Conservation (phyloP, 1,140 invertebrate genomes). For the Trichoplusia ni region DNA sequence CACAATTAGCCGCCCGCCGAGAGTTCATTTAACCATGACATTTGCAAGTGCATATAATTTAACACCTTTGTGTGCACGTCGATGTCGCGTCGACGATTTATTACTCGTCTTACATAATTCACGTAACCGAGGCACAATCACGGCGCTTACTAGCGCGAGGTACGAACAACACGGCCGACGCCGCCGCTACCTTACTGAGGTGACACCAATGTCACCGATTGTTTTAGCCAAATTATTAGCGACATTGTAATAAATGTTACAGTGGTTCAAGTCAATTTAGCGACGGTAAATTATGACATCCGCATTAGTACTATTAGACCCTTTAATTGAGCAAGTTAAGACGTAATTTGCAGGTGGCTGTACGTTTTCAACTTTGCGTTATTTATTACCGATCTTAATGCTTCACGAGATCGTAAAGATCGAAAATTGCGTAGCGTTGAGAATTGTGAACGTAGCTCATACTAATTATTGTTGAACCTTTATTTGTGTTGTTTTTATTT, state of each 20-base stretch:
- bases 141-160: neutral
- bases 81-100: neutral
- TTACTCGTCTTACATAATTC: conserved; percentile 16
- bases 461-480: too few relatives aligned
- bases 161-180: neutral
- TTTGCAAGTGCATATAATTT: conserved; percentile 13
- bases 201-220: conserved; percentile 4
- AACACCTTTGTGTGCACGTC: conserved; percentile 8
- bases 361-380: conserved; percentile 4
- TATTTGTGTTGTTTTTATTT: too few relatives aligned
- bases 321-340: conserved; percentile 7
- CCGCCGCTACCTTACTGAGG: conserved; percentile 9
- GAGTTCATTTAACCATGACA: conserved; percentile 28
- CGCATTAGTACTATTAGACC: conserved; percentile 5
- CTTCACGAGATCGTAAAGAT: too few relatives aligned
- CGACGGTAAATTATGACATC: neutral
- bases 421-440: too few relatives aligned
- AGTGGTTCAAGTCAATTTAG: conserved; percentile 1
- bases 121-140: conserved; percentile 5
- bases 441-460: too few relatives aligned
- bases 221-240: neutral
- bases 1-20: conserved; percentile 3
- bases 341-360: conserved; percentile 14
- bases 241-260: conserved; percentile 2
- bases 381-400: conserved; percentile 3